Base-by-base conservation (phyloP, 64 coral and sea anemone genomes). In the Dendrophyllia cribrosa region DNA sequence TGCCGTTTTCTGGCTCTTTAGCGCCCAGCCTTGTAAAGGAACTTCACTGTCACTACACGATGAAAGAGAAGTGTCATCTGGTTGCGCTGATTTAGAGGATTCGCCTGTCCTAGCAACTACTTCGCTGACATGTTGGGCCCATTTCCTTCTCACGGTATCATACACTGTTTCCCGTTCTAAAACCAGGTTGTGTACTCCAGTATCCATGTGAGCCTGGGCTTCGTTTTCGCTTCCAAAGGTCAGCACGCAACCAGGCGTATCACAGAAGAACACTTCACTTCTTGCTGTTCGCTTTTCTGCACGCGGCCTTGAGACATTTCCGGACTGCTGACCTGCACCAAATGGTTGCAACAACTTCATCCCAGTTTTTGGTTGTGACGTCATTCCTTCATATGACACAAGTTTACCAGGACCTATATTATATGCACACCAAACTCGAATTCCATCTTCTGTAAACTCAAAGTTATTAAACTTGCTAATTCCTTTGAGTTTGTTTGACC, bases 141-240 rank as follows among this genome's bases (percentile, higher is more conserved):
- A 87, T 87, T 69, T 56, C 26, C 22, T 87, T 58, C 69, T 58
- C 9, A 87, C 26, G 10, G 20, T 72, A 26, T 87, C 85, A 34
- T 87, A 87, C 26, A 87, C 7, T 11, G 68, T 58, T 74, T 74
- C 85, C 6, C 56, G 51, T 14, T 87, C 69, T 23, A 70, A 71
- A 71, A 24, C 70, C 8, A 69, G 67, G 51, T 72, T 24, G 56
- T 87, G 85, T 17, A 16, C 50, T 23, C 85, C 85, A 34, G 85
- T 87, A 23, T 87, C 70, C 85, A 74, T 74, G 45, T 74, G 68
- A 58, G 0, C 24, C 51, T 87, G 66, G 9, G 85, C 85, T 74
- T 87, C 64, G 52, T n/a, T 71, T 11, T 73, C 43, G 51, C 16
- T 72, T 73, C 26, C 53, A 21, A 87, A 73, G 12, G 84, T 87